phyloP scores from a whole-genome alignment of 2,888 invertebrate species.

The Torymus tubicola region DNA sequence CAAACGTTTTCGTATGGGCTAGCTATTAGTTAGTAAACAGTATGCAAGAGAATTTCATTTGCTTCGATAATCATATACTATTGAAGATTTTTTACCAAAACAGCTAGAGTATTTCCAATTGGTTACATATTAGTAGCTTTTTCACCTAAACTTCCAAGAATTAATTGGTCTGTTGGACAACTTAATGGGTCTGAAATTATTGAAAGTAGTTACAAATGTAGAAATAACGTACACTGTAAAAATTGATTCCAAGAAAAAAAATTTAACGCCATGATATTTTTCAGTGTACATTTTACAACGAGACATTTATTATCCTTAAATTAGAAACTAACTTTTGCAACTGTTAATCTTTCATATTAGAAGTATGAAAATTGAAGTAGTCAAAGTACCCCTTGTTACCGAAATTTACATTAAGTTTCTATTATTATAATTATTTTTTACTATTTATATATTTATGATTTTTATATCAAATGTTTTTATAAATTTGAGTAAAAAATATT shows the following conservation, averaged over 20 bases:
- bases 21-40: slow-evolving; percentile 12
- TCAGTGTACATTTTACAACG: slow-evolving; percentile 22
- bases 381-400: slow-evolving; percentile 34
- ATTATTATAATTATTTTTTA: slow-evolving; percentile 16
- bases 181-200: slow-evolving; percentile 1
- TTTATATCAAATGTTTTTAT: slow-evolving; percentile 30
- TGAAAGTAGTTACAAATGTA: slow-evolving; percentile 31
- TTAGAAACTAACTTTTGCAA: slow-evolving; percentile 37
- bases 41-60: slow-evolving; percentile 28
- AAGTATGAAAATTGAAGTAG: slow-evolving; percentile 40
- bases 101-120: slow-evolving; percentile 42
- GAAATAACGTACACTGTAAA: slow-evolving; percentile 23
- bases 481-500: slow-evolving; percentile 20
- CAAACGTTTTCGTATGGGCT: slow-evolving; percentile 37
- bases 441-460: slow-evolving; percentile 24
- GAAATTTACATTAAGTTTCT: slow-evolving; percentile 38
- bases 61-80: slow-evolving; percentile 20
- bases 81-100: slow-evolving; percentile 38
- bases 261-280: slow-evolving; percentile 40
- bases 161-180: slow-evolving; percentile 4
- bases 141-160: not conserved
- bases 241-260: slow-evolving; percentile 12
- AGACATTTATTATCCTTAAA: slow-evolving; percentile 32
- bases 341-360: slow-evolving; percentile 48
- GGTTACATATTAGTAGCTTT: slow-evolving; percentile 9